A percentile compares a stretch with the other conserved stretches of the same genome.
These are phyloP conservation scores for Leptosomus discolor DNA, from an alignment of 2,113 vertebrate species.

Conservation along the genomic window DNA sequence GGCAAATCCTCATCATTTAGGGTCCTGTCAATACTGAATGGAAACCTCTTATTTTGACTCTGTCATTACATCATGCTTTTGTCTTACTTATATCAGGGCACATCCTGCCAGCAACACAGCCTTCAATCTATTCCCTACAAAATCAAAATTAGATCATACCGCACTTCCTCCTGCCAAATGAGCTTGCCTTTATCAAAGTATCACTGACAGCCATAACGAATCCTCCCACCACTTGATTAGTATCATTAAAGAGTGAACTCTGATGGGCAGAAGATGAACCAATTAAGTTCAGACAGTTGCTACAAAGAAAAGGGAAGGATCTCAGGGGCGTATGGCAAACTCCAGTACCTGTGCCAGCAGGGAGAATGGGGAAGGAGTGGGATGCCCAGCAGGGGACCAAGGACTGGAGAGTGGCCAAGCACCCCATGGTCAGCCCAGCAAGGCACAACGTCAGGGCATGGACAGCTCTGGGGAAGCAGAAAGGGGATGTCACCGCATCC, in stretches of 20 bases:
- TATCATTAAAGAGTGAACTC: neutral
- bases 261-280: neutral
- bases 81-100: neutral
- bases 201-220: neutral
- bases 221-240: neutral
- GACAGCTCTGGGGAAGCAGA: neutral
- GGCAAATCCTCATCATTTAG: neutral
- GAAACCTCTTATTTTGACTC: neutral
- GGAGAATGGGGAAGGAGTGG: neutral
- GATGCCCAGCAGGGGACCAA: neutral
- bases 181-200: neutral
- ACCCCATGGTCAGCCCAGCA: fast-evolving
- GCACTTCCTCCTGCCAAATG: neutral
- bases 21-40: neutral
- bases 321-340: fast-evolving
- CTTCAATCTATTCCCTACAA: neutral
- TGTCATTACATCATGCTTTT: neutral
- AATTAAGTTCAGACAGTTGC: neutral
- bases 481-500: neutral
- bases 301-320: neutral
- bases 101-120: neutral
- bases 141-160: neutral
- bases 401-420: fast-evolving
- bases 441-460: fast-evolving
- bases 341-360: neutral